Base-by-base conservation (phyloP, 2,888 invertebrate genomes). In the Epistrophe eligans region DNA sequence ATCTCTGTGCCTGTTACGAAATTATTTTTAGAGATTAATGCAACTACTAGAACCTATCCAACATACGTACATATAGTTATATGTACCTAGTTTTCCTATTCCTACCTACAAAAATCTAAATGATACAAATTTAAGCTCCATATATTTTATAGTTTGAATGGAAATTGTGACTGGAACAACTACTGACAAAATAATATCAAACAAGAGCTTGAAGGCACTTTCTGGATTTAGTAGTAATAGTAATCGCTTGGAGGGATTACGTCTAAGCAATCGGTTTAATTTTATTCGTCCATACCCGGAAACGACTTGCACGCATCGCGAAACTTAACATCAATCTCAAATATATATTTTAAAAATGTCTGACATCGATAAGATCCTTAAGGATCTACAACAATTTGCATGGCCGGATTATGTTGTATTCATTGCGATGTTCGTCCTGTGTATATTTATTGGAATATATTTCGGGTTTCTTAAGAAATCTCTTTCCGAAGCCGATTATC, bases 381-480 rank as follows among this genome's bases (percentile, higher is more conserved):
- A 88, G 43, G 90, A 91, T 32, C 89, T 93, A 79, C 93, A 93
- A 88, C 90, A 91, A 15, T 93, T 93, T 77, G 89, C 92, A 19
- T 91, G 91, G 92, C 91, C 91, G 17, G 93, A 93, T 79, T 93
- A 93, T 91, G 89, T 91, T 6, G 91, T 92, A 24, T 93, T 93
- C 82, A 90, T 95, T 15, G 89, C 94, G 1, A 97, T 97, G 97
- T 93, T 97, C 80, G 90, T 94, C 7, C 92, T 96, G 45, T 97
- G 97, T 90, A 95, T 96, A 40, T 93, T 94, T 4, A 95, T 97
- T 77, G 97, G 97, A 11, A 92, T 97, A 77, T 97, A 96, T 92
- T 97, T 96, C 90, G 97, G 97, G 8, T 96, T 96, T 90, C 93
- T 95, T 88, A 95, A 95, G 79, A 95, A 95, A 89, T 90, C 91